Percentiles rank a stretch among this genome's conserved stretches.
These are phyloP conservation scores for Pandemis corylana DNA, from an alignment of 2,888 invertebrate genomes.

Conservation along the genomic window DNA sequence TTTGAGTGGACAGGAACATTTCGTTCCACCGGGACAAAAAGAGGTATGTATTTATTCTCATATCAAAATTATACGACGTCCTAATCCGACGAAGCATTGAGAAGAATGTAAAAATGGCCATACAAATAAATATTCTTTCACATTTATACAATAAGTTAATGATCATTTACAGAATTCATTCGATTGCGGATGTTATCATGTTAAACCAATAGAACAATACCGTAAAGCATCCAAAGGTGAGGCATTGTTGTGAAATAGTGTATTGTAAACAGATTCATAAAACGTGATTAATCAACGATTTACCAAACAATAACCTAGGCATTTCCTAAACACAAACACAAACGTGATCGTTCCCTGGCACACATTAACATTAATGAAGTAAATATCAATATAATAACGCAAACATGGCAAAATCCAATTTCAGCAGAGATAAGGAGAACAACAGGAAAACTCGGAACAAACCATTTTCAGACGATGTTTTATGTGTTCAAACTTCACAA, in stretches of 20 bases:
- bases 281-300: conserved; percentile 33
- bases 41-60: not conserved
- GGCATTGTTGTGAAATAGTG: conserved; percentile 33
- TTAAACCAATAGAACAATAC: conserved; percentile 3
- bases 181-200: not conserved
- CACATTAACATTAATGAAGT: conserved; percentile 9
- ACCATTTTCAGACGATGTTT: not conserved
- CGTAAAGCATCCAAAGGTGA: conserved; percentile 12
- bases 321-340: conserved; percentile 19
- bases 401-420: conserved; percentile 17
- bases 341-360: conserved; percentile 4
- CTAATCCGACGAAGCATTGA: not conserved
- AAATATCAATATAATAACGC: conserved; percentile 5
- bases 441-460: conserved; percentile 14
- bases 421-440: conserved; percentile 12
- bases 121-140: not conserved
- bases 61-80: not conserved
- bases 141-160: not conserved
- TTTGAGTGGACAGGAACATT: not conserved
- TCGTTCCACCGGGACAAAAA: not conserved
- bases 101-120: not conserved
- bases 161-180: not conserved
- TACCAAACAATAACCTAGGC: conserved; percentile 20
- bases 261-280: conserved; percentile 24
- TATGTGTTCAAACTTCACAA: conserved; percentile 14